Conservation (phyloP, 2,113 vertebrate genomes). For the Phrynosoma blainvillii region DNA sequence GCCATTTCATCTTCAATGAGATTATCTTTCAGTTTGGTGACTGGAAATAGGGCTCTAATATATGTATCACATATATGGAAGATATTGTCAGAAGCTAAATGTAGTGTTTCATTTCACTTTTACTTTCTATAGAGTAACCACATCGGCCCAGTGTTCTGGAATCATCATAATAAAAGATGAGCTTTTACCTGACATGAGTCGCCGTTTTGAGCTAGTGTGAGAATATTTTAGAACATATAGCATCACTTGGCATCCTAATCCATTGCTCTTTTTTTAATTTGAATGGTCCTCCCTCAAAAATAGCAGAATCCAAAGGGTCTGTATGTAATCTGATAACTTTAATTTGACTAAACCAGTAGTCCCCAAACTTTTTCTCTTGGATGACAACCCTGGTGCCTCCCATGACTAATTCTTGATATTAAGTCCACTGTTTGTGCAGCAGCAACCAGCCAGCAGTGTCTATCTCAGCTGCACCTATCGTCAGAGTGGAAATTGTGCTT, state of each 20-base stretch:
- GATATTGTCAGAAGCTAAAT: background rate
- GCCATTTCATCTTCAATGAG: background rate
- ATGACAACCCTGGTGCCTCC: too few species aligned
- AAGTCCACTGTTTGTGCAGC: too few species aligned
- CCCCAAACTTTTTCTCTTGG: slow-evolving; percentile 13
- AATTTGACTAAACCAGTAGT: background rate
- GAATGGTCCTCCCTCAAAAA: background rate
- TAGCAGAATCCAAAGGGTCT: background rate
- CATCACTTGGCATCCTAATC: background rate
- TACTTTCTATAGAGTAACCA: background rate
- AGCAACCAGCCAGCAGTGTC: too few species aligned
- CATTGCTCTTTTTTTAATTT: slow-evolving; percentile 9
- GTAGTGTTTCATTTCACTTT: background rate
- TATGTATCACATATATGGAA: background rate
- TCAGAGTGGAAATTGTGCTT: too few species aligned
- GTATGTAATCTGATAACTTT: background rate
- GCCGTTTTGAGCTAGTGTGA: background rate
- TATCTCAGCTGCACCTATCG: too few species aligned
- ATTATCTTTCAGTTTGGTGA: background rate
- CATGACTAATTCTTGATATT: background rate
- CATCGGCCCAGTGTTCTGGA: background rate
- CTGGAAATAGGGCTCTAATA: background rate
- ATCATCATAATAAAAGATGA: background rate
- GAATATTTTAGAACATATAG: background rate
- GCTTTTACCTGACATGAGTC: background rate